Conservation (phyloP, 2,797 vertebrate species). For the Sciaenops ocellatus region DNA sequence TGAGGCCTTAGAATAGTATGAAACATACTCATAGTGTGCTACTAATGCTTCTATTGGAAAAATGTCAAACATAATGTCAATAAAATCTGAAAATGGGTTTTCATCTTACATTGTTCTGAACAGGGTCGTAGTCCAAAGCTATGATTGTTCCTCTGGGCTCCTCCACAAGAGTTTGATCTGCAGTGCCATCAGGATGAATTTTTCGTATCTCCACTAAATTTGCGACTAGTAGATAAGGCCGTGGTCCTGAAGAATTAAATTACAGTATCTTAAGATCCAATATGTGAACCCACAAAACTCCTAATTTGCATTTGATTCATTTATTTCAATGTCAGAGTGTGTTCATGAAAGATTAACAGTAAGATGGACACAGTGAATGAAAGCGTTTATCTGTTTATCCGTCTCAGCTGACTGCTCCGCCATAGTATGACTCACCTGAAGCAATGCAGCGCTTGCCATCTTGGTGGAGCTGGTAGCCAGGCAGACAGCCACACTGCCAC, state of each 20-base stretch:
- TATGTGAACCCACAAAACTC: neutral
- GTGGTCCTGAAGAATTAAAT: constrained; percentile 83
- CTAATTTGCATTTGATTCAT: neutral
- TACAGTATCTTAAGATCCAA: neutral
- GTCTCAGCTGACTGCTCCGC: constrained; percentile 27
- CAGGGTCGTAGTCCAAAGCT: constrained; percentile 93
- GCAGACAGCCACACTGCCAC: constrained; percentile 92
- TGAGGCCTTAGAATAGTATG: neutral
- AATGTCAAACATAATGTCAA: neutral
- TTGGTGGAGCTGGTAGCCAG: constrained; percentile 89
- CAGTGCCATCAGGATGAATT: constrained; percentile 88
- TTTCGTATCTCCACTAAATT: constrained; percentile 88
- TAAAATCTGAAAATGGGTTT: constrained; percentile 29
- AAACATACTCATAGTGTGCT: neutral
- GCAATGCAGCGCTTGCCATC: constrained; percentile 89
- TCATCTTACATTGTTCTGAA: constrained; percentile 88
- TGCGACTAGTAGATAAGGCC: constrained; percentile 90
- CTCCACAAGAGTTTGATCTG: constrained; percentile 84
- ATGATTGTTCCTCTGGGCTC: constrained; percentile 89
- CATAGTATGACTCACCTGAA: constrained; percentile 81
- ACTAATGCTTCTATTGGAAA: neutral
- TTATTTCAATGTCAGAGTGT: neutral
- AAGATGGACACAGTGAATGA: neutral
- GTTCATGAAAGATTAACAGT: constrained; percentile 5
- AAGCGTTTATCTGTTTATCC: constrained; percentile 22